These are phyloP conservation scores for Drosophila formosana DNA, from an alignment of 2,888 invertebrate genomes.

Conservation along the genomic window DNA sequence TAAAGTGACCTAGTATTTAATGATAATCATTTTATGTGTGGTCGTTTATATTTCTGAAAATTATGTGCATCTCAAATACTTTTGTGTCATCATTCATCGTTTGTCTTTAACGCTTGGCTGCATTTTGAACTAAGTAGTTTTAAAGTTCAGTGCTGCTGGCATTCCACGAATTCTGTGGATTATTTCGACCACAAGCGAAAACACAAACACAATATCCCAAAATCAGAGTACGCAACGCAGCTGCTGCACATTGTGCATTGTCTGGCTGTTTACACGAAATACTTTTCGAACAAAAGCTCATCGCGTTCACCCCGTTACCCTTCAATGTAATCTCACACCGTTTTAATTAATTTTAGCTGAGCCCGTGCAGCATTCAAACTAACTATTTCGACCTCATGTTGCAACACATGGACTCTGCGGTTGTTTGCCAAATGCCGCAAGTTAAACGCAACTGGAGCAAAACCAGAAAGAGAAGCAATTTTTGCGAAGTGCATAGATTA, in stretches of 20 bases:
- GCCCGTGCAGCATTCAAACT: constrained; percentile 14
- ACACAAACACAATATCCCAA: constrained; percentile 2
- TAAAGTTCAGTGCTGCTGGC: background rate
- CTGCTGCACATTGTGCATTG: constrained; percentile 12
- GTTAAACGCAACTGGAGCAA: constrained; percentile 29
- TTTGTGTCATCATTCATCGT: background rate
- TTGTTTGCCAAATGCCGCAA: constrained; percentile 26
- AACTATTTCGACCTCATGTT: constrained; percentile 32
- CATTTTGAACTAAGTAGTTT: background rate
- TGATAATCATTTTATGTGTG: too few species aligned
- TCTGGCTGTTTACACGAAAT: constrained; percentile 1
- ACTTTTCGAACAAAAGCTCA: constrained; percentile 7
- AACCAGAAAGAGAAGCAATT: background rate
- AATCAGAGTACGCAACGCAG: background rate
- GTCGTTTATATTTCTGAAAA: too few species aligned
- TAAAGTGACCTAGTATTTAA: too few species aligned
- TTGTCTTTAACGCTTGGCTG: background rate
- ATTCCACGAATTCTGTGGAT: constrained; percentile 9
- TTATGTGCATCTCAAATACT: background rate
- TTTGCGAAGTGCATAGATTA: constrained; percentile 32
- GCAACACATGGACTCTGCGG: constrained; percentile 22
- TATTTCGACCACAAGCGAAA: background rate
- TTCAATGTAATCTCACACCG: background rate
- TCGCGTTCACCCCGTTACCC: background rate
- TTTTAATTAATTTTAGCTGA: constrained; percentile 51